Evolutionary conservation across 2,113 vertebrate species (phyloP).

Genomic region (Lagopus leucura): DNA sequence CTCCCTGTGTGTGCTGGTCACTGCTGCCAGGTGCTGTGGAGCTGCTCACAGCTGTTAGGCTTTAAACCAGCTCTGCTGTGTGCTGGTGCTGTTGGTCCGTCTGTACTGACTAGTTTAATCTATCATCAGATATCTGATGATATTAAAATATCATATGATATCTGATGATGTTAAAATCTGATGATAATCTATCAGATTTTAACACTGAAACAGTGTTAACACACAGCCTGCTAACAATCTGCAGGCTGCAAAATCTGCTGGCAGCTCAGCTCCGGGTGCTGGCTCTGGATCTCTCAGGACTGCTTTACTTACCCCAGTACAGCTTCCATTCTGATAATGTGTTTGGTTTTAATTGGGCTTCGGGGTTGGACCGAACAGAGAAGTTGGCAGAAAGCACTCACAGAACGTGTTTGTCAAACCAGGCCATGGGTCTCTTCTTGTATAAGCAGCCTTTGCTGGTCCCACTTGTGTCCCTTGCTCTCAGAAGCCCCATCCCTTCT

Average conservation of each 20-base stretch:
- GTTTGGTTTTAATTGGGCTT: background rate
- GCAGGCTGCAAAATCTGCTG: background rate
- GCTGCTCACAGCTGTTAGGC: rapidly evolving
- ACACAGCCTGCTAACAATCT: background rate
- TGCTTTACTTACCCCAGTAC: too few species aligned
- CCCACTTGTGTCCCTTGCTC: background rate
- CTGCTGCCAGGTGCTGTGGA: rapidly evolving
- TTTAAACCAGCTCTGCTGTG: rapidly evolving
- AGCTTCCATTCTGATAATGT: background rate
- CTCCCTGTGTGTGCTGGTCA: rapidly evolving
- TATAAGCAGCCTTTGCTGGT: background rate
- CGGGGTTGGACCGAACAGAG: background rate
- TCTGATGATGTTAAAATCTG: too few species aligned
- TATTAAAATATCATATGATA: too few species aligned
- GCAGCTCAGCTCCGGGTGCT: background rate
- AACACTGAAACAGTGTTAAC: rapidly evolving
- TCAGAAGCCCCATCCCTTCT: background rate
- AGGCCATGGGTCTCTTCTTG: background rate
- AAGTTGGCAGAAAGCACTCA: too few species aligned
- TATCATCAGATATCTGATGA: too few species aligned
- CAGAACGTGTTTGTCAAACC: background rate
- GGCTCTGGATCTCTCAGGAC: background rate
- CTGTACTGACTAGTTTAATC: background rate
- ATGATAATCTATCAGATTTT: too few species aligned
- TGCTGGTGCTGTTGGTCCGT: too few species aligned